Percentiles rank a stretch among this genome's conserved stretches.
Evolutionary conservation across 2,113 vertebrate genomes (phyloP).

Genomic region (Myiopsitta monachus): DNA sequence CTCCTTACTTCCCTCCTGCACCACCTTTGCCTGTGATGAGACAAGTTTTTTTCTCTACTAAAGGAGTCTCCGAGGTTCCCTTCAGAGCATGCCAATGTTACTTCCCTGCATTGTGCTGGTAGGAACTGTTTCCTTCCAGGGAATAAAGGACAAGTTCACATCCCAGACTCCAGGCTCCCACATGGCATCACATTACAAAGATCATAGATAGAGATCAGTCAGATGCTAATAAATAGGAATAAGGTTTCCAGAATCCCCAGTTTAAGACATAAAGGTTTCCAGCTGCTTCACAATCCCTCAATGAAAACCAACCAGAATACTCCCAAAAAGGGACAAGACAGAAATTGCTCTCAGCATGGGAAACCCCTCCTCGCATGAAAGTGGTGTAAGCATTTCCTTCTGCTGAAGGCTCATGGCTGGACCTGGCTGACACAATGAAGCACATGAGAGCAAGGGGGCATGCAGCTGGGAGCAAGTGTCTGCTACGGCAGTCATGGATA

Average conservation of each 20-base stretch:
- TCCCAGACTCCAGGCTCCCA: slow-evolving; percentile 31
- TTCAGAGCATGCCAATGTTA: slow-evolving; percentile 22
- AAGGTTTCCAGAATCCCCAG: slow-evolving; percentile 48
- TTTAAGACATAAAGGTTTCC: slow-evolving; percentile 46
- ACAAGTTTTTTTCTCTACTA: slow-evolving; percentile 9
- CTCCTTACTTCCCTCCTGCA: slow-evolving; percentile 18
- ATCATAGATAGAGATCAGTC: slow-evolving; percentile 45
- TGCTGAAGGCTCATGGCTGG: neutral
- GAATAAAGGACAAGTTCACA: slow-evolving; percentile 18
- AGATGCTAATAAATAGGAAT: slow-evolving; percentile 43
- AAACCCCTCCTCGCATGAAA: neutral
- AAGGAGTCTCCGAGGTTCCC: neutral
- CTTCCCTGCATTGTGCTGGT: slow-evolving; percentile 61
- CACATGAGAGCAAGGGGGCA: fast-evolving
- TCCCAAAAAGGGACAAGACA: neutral
- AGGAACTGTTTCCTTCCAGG: slow-evolving; percentile 38
- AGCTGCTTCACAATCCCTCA: slow-evolving; percentile 34
- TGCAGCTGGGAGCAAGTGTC: fast-evolving
- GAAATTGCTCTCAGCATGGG: neutral
- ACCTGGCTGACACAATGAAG: neutral
- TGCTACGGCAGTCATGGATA: neutral
- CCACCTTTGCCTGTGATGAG: neutral
- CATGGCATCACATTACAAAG: slow-evolving; percentile 53
- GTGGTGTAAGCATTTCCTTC: neutral
- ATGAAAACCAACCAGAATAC: slow-evolving; percentile 42